These are phyloP conservation scores for Lagodon rhomboides DNA, from an alignment of 2,797 vertebrate species.

Conservation along the genomic window DNA sequence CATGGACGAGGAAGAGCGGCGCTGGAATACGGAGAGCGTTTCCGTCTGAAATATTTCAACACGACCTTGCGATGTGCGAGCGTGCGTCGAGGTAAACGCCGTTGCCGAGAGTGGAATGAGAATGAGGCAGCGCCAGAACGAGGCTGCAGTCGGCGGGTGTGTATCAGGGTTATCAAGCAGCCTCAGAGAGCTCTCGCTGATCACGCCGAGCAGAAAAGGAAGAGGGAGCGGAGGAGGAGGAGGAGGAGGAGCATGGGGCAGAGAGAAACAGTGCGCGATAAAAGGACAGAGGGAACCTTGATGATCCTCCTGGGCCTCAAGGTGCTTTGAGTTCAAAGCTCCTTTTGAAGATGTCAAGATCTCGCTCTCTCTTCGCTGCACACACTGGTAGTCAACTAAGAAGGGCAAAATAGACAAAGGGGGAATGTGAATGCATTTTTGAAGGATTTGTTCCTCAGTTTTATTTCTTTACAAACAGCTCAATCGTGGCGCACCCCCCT, in stretches of 20 bases:
- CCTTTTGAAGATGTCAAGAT: conserved; percentile 73
- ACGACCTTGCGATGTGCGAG: conserved; percentile 73
- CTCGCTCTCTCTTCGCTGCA: conserved; percentile 23
- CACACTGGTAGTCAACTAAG: conserved; percentile 61
- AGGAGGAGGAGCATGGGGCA: conserved; percentile 38
- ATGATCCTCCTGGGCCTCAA: conserved; percentile 73
- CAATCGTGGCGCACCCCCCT: conserved; percentile 26
- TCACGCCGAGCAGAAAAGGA: conserved; percentile 47
- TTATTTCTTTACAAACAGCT: conserved; percentile 47
- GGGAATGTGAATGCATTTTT: conserved; percentile 29
- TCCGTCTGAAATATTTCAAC: conserved; percentile 64
- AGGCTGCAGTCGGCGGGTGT: conserved; percentile 45
- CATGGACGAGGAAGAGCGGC: conserved; percentile 18
- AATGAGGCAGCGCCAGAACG: conserved; percentile 59
- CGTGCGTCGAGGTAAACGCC: conserved; percentile 62
- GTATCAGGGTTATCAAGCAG: conserved; percentile 65
- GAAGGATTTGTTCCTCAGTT: conserved; percentile 48
- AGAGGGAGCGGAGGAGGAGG: conserved; percentile 16
- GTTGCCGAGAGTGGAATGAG: conserved; percentile 62
- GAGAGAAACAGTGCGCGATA: conserved; percentile 49
- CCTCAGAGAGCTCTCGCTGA: conserved; percentile 57
- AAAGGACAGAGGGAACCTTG: conserved; percentile 73
- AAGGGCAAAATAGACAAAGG: conserved; percentile 37
- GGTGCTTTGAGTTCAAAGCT: conserved; percentile 74
- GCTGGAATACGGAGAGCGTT: conserved; percentile 42